Evolutionary conservation across 92 coral and sea anemone genomes (phyloP).

Genomic region (Paramuricea clavata): DNA sequence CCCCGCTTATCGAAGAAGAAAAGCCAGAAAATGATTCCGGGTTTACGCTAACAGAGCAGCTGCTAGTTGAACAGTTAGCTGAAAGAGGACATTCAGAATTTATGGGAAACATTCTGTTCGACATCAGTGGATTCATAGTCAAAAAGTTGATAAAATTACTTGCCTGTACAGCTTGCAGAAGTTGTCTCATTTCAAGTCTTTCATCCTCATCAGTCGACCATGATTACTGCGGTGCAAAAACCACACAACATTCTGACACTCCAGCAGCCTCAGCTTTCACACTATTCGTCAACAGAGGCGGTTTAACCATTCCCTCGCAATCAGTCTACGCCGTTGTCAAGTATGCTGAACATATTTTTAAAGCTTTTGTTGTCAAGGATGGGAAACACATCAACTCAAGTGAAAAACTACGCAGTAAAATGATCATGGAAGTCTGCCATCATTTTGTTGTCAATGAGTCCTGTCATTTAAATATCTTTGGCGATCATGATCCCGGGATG

Average conservation of each 20-base stretch:
- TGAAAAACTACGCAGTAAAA: neutral
- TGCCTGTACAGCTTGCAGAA: neutral
- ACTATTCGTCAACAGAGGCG: constrained; percentile 1
- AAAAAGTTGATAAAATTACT: neutral
- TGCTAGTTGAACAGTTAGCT: neutral
- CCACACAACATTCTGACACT: constrained; percentile 7
- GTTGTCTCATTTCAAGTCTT: neutral
- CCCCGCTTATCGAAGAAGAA: constrained; percentile 10
- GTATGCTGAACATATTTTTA: constrained; percentile 20
- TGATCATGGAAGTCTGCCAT: neutral
- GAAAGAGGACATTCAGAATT: neutral
- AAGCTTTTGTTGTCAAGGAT: constrained; percentile 14
- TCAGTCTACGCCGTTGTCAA: constrained; percentile 7
- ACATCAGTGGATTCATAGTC: neutral
- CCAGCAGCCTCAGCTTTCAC: neutral
- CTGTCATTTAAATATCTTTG: neutral
- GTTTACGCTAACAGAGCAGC: neutral
- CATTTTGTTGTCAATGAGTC: constrained; percentile 1
- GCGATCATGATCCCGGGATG: neutral
- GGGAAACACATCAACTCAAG: constrained; percentile 14
- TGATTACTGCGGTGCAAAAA: neutral
- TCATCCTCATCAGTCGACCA: neutral
- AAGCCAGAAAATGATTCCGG: constrained; percentile 4
- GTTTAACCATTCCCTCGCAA: constrained; percentile 1
- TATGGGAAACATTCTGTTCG: neutral